Percentiles rank a stretch among this genome's conserved stretches.
Conservation (phyloP, 2,113 vertebrate genomes). For the Alces alces region DNA sequence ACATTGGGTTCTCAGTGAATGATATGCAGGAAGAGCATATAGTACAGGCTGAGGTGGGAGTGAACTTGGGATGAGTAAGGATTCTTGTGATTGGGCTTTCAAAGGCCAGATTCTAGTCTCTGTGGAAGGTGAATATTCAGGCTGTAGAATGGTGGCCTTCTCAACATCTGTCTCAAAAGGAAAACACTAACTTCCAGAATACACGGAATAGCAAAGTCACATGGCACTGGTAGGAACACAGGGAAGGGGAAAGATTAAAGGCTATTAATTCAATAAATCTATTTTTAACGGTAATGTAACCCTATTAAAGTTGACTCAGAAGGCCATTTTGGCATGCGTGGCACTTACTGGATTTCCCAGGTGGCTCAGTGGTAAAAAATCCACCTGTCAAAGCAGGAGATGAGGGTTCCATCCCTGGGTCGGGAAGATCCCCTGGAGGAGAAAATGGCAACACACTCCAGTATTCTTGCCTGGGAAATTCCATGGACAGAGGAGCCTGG, state of each 20-base stretch:
- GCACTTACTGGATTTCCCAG: no score
- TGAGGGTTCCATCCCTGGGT: no score
- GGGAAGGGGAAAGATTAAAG: not conserved
- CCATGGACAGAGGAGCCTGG: no score
- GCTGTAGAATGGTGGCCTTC: not conserved
- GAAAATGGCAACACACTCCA: no score
- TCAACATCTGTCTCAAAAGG: not conserved
- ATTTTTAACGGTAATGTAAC: not conserved
- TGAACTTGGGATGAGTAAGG: not conserved
- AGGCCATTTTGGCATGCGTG: no score
- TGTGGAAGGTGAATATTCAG: not conserved
- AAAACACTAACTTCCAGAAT: not conserved
- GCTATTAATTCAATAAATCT: not conserved
- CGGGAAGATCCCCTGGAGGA: no score
- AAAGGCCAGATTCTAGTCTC: not conserved
- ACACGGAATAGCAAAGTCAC: not conserved
- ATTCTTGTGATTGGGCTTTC: not conserved
- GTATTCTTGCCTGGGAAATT: no score
- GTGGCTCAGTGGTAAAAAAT: no score
- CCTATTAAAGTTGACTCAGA: not conserved
- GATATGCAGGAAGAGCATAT: not conserved
- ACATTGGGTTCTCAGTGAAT: not conserved
- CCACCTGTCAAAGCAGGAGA: no score
- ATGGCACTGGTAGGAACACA: not conserved
- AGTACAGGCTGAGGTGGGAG: not conserved